A percentile compares a stretch with the other conserved stretches of the same genome.
Conservation (phyloP, 2,113 vertebrate genomes). For the Eptesicus fuscus region DNA sequence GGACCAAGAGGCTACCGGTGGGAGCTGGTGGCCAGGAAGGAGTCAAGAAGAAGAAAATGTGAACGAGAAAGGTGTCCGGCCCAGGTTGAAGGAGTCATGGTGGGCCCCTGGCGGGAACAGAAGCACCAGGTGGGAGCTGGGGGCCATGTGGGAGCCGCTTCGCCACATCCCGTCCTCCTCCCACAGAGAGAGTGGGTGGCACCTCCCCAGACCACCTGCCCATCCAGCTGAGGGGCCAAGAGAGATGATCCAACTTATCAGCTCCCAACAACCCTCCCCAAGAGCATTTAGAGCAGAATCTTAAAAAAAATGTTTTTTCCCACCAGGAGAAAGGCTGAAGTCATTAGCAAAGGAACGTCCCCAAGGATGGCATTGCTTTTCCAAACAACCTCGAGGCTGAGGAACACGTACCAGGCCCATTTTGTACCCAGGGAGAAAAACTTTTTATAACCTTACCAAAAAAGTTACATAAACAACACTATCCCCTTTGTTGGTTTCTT, state of each 20-base stretch:
- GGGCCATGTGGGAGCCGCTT: too few relatives aligned
- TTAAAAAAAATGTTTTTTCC: neutral
- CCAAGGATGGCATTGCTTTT: neutral
- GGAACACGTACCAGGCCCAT: conserved; percentile 35
- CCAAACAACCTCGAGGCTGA: conserved; percentile 37
- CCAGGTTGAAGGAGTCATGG: neutral
- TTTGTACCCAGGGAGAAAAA: neutral
- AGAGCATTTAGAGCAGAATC: conserved; percentile 32
- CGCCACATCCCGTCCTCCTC: too few relatives aligned
- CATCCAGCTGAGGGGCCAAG: neutral
- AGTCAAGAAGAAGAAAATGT: neutral
- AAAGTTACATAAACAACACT: conserved; percentile 75
- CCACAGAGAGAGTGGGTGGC: fast-evolving
- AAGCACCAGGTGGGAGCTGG: neutral
- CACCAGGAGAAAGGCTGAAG: conserved; percentile 50
- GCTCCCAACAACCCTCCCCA: neutral
- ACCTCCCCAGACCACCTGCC: neutral
- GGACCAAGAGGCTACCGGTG: fast-evolving
- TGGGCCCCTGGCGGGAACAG: neutral
- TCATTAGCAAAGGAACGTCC: conserved; percentile 61
- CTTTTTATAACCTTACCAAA: conserved; percentile 62
- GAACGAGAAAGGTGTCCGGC: neutral
- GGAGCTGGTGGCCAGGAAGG: neutral
- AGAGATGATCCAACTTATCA: neutral
- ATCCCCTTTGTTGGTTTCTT: conserved; percentile 51